phyloP scores from a whole-genome alignment of 2,113 vertebrate genomes.

The Caracal caracal region DNA sequence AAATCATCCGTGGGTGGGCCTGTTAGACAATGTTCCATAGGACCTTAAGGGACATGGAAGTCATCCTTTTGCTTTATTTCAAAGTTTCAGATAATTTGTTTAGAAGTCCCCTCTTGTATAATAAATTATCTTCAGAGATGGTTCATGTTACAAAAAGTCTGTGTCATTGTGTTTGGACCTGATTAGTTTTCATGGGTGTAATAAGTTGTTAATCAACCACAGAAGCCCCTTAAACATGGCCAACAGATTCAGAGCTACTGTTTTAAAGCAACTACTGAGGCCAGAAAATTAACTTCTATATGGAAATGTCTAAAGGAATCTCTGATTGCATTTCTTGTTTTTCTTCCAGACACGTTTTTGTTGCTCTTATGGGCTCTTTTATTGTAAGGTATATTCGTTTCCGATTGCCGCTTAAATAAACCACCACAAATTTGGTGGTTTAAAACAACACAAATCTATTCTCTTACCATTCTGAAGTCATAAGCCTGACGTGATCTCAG shows the following conservation, averaged over 20 bases:
- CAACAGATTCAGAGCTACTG: neutral
- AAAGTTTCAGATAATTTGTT: constrained; percentile 29
- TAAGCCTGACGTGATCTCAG: neutral
- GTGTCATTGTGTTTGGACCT: neutral
- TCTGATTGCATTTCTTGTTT: neutral
- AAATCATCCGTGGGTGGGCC: neutral
- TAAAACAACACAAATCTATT: neutral
- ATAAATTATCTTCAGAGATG: constrained; percentile 44
- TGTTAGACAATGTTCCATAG: neutral
- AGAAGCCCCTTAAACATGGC: neutral
- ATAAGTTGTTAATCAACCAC: neutral
- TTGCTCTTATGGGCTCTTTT: neutral
- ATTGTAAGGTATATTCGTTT: neutral
- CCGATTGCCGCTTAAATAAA: neutral
- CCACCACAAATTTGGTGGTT: neutral
- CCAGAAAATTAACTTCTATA: neutral
- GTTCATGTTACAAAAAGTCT: neutral
- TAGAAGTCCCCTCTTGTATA: neutral
- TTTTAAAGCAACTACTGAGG: neutral
- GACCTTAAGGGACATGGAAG: neutral
- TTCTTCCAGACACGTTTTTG: neutral
- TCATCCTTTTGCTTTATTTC: constrained; percentile 6
- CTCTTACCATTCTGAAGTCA: neutral
- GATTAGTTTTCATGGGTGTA: neutral
- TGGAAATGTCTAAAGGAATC: constrained; percentile 30